phyloP scores from a whole-genome alignment of 2,113 vertebrate species.

The Sinocyclocheilus maitianheensis region DNA sequence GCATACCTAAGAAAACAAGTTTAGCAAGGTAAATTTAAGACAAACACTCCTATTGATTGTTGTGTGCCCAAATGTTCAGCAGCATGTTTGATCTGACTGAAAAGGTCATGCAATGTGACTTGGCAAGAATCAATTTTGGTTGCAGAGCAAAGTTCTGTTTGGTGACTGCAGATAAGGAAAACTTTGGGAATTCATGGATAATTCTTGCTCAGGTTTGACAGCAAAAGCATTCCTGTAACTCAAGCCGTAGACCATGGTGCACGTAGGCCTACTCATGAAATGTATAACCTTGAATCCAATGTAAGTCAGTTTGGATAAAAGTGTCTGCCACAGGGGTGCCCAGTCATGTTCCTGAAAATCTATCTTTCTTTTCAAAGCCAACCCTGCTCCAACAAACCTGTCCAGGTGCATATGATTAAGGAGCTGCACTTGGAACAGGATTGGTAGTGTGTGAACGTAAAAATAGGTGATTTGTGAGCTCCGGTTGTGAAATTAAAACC shows the following conservation, averaged over 20 bases:
- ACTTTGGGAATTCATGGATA: background rate
- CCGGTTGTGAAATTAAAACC: background rate
- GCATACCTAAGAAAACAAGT: slow-evolving; percentile 76
- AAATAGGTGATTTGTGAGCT: background rate
- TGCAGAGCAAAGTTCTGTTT: slow-evolving; percentile 31
- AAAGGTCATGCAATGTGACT: background rate
- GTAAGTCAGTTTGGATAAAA: background rate
- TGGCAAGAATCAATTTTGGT: slow-evolving; percentile 6
- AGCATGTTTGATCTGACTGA: background rate
- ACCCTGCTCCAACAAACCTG: background rate
- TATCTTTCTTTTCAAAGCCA: background rate
- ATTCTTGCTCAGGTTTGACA: background rate
- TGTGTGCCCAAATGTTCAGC: background rate
- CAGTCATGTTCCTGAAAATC: background rate
- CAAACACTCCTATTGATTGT: background rate
- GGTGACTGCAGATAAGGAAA: background rate
- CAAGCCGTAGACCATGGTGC: background rate
- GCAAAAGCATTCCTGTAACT: background rate
- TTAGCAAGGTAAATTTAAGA: background rate
- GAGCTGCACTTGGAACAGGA: background rate
- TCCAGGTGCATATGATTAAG: background rate
- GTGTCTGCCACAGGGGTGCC: background rate
- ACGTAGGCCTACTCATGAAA: background rate
- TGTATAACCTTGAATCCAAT: background rate
- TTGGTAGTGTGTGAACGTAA: background rate